Evolutionary conservation across 2,797 vertebrate genomes (phyloP), one percentile per base, ranked within the genome.

Genomic region (Carduelis carduelis): DNA sequence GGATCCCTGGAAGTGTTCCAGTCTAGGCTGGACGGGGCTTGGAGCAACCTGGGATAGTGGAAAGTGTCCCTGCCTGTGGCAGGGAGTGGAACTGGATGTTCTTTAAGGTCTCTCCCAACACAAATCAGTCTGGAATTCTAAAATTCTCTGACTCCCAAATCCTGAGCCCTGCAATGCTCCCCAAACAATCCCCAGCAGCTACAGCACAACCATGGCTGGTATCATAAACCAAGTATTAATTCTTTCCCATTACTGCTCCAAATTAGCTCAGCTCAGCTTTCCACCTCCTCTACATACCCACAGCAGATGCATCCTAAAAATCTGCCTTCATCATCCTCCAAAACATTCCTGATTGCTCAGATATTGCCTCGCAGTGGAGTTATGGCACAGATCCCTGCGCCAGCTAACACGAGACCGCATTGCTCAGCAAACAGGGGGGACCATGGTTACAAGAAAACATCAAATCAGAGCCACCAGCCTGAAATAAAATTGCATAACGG

Each of bases 321-420:
- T 71, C 90, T 43, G 57, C 87, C 90, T 52, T 81, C 76, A 39
- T 43, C 90, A 83, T 76, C 89, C 77, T 87, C 93, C 39, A 4
- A 89, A 93, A 77, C 84, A 66, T 59, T 92, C 86, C 91, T 3
- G 43, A 87, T 41, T 83, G 89, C 94, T 94, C 84, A 83, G 94
- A 65, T 74, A 39, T 27, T 82, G 86, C 91, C 85, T 88, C 2
- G 14, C 22, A 19, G 6, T 57, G 0, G 11, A 85, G 89, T 12
- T 44, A 8, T 24, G 43, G 64, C 63, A 77, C 61, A 87, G 77
- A 86, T 78, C 61, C 71, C 76, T 56, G 69, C 0, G 27, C 72
- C 15, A 34, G 69, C 59, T 47, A 49, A 84, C 69, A 79, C 8
- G 30, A 71, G 84, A 30, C 17, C 1, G 1, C 28, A 41, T 14